Evolutionary conservation across 2,888 invertebrate species (phyloP), one percentile per base, ranked within the genome.

Genomic region (Pomacea canaliculata): DNA sequence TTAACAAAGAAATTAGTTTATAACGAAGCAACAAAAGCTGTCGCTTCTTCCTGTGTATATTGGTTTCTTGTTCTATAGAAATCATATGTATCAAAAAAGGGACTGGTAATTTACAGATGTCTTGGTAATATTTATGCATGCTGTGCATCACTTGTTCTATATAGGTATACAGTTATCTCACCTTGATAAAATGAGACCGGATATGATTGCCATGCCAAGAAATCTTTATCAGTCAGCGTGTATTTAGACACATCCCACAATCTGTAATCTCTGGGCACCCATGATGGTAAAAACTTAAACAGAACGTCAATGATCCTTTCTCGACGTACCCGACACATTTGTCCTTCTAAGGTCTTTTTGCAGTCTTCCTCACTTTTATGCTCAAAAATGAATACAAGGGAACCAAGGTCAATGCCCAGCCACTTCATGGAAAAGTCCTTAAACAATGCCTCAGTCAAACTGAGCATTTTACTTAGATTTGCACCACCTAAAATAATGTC

Each of bases 201-300:
- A 10, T 56, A 16, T 56, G 51, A 0, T 16, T 56, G 51, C 51
- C 51, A 56, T 13, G 51, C 51, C 10, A 13, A 56, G 27, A 27
- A 46, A 37, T 68, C 68, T 46, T 68, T 19, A 13, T 37, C 68
- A 46, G 37, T 46, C 19, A 68, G 19, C 13, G 68, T 68, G 68
- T 68, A 68, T 27, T 46, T 1, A 27, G 68, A 46, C 37, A 68
- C 68, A 3, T 19, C 48, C 68, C 68, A 68, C 48, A 23, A 27
- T 18, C 27, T 66, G 66, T 37, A 37, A 37, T 66, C 66, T 23
- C 27, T 27, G 4, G 66, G 66, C 56, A 70, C 70, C 70, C 70
- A 70, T 18, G n/a, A 19, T 4, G 70, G 70, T 23, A 70, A 37
- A 12, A 59, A 59, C 23, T 18, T 23, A 8, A 59, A 16, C 59